Evolutionary conservation across 2,113 vertebrate genomes (phyloP).

Genomic region (Ploceus nigricollis): DNA sequence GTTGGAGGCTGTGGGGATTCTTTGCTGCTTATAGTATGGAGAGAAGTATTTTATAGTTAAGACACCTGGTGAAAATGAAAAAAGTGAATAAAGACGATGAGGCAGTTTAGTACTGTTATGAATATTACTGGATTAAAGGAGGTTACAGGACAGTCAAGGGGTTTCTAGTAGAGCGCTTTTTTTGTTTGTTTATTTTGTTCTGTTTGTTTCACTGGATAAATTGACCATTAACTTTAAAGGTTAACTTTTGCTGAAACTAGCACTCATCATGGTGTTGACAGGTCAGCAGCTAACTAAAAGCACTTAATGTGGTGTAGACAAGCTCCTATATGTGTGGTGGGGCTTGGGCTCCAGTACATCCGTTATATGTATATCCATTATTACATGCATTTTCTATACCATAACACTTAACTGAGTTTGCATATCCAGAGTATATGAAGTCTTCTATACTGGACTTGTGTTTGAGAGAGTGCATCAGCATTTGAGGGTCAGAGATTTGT

Average conservation of each 20-base stretch:
- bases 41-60: not conserved
- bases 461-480: not conserved
- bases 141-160: not conserved
- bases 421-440: not conserved
- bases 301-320: not conserved
- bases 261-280: not conserved
- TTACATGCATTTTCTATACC: accelerated
- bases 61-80: not conserved
- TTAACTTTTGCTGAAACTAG: not conserved
- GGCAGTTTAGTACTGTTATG: not conserved
- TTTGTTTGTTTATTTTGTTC: not conserved
- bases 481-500: not conserved
- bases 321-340: not conserved
- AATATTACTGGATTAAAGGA: not conserved
- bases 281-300: not conserved
- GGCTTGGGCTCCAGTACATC: not conserved
- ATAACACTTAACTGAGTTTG: not conserved
- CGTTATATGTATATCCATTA: not conserved
- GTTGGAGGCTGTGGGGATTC: not conserved
- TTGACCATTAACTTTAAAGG: not conserved
- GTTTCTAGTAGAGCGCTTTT: not conserved
- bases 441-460: not conserved
- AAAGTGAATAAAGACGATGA: not conserved
- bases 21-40: not conserved
- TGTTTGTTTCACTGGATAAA: not conserved